phyloP scores from a whole-genome alignment of 2,113 vertebrate genomes.

The Tympanuchus pallidicinctus region DNA sequence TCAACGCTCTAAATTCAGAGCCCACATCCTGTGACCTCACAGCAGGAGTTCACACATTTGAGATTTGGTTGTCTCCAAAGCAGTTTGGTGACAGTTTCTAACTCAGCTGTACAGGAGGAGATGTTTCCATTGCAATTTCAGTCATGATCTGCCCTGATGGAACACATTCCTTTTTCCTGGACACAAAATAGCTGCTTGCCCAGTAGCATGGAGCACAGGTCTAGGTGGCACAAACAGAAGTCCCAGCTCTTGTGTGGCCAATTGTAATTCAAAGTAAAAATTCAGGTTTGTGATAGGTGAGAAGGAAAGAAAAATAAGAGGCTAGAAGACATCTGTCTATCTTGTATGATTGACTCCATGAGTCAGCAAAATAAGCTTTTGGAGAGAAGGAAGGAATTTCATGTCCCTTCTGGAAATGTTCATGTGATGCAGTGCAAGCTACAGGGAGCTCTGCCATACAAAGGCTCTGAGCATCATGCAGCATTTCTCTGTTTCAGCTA shows the following conservation, averaged over 20 bases:
- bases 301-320: not conserved
- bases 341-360: not conserved
- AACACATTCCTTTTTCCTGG: not conserved
- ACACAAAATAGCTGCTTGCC: constrained; percentile 5
- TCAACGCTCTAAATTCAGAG: not conserved
- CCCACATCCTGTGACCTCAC: not conserved
- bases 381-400: not conserved
- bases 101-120: not conserved
- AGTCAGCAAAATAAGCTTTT: constrained; percentile 39
- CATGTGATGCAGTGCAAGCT: not conserved
- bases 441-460: not conserved
- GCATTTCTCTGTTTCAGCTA: not conserved
- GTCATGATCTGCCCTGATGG: constrained; percentile 23
- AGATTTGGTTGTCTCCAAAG: not conserved
- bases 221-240: not conserved
- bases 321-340: not conserved
- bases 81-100: not conserved
- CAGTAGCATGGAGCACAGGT: not conserved
- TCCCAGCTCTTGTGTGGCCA: not conserved
- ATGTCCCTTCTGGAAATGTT: not conserved
- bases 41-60: not conserved
- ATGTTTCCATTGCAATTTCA: constrained; percentile 72
- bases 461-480: not conserved
- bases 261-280: not conserved
- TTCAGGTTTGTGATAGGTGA: not conserved